Conservation (phyloP, 2,797 vertebrate genomes). For the Gambusia yucatana region DNA sequence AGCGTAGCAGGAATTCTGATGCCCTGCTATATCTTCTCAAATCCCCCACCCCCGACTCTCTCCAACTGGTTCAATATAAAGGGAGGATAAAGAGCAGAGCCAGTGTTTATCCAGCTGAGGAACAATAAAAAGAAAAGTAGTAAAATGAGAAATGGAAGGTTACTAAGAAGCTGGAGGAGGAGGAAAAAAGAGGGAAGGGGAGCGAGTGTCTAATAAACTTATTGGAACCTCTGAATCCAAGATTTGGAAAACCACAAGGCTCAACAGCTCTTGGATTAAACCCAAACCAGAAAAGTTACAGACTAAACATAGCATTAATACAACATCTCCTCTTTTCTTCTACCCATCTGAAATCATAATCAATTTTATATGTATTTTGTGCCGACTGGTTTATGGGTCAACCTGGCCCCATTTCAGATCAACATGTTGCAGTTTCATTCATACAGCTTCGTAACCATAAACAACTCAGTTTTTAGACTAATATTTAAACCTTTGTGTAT, state of each 20-base stretch:
- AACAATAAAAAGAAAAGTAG: conserved; percentile 12
- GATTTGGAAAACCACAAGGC: conserved; percentile 37
- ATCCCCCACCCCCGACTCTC: conserved; percentile 21
- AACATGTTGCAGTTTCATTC: not conserved
- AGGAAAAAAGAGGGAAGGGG: not conserved
- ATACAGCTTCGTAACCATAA: not conserved
- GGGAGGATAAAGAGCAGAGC: conserved; percentile 23
- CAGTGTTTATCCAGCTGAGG: conserved; percentile 2
- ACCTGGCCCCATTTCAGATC: not conserved
- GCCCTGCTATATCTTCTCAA: conserved; percentile 69
- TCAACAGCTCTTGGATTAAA: conserved; percentile 73
- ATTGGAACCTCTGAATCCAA: conserved; percentile 27
- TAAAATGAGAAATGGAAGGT: conserved; percentile 2
- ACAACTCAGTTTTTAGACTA: not conserved
- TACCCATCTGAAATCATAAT: conserved; percentile 52
- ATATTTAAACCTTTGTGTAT: not conserved
- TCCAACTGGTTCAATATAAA: conserved; percentile 35
- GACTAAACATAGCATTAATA: conserved; percentile 66
- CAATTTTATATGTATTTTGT: conserved; percentile 36
- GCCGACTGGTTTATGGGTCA: not conserved
- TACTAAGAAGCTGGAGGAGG: conserved; percentile 16
- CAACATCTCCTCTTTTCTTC: conserved; percentile 56
- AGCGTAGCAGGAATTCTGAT: conserved; percentile 88
- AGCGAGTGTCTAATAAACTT: conserved; percentile 7
- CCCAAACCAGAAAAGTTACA: conserved; percentile 70